phyloP scores from a whole-genome alignment of 2,797 vertebrate genomes.

The Craterocephalus amniculus region DNA sequence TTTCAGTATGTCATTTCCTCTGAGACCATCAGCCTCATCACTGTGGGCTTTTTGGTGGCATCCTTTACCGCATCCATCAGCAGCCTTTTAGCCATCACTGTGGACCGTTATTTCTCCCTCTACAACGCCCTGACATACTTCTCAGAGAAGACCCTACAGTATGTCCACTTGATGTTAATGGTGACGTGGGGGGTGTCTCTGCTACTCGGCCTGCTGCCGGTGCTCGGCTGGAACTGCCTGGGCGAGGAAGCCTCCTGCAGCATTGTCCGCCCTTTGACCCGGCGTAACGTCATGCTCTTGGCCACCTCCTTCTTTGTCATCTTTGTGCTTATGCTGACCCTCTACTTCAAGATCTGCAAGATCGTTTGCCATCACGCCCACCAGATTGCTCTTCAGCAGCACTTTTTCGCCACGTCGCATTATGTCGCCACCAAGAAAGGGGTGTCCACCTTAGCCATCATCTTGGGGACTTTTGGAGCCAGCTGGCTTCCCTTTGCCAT shows the following conservation, averaged over 20 bases:
- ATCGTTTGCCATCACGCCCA: constrained; percentile 96
- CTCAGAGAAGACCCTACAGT: constrained; percentile 93
- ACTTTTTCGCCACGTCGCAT: constrained; percentile 94
- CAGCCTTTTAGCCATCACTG: constrained; percentile 95
- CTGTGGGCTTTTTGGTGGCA: constrained; percentile 95
- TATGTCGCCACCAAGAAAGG: constrained; percentile 96
- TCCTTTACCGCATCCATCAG: constrained; percentile 98
- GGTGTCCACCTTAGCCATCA: constrained; percentile 94
- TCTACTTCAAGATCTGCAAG: constrained; percentile 98
- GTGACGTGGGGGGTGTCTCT: constrained; percentile 93
- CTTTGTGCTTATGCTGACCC: constrained; percentile 93
- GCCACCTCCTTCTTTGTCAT: constrained; percentile 91
- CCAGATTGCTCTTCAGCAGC: constrained; percentile 97
- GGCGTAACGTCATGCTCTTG: constrained; percentile 91
- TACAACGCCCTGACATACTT: constrained; percentile 98
- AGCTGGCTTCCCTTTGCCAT: constrained; percentile 99
- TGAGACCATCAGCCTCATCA: constrained; percentile 94
- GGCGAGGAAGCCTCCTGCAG: constrained; percentile 88
- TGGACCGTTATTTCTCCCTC: constrained; percentile 97
- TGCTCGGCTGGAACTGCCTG: constrained; percentile 98
- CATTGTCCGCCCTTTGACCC: constrained; percentile 92
- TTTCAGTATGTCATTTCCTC: constrained; percentile 95
- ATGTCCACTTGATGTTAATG: constrained; percentile 91
- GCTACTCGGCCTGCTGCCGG: constrained; percentile 90
- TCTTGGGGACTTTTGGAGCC: constrained; percentile 95